Evolutionary conservation across 30 jellyfish, hydroid and myxozoan species (phyloP).

Genomic region (Hydractinia echinata): DNA sequence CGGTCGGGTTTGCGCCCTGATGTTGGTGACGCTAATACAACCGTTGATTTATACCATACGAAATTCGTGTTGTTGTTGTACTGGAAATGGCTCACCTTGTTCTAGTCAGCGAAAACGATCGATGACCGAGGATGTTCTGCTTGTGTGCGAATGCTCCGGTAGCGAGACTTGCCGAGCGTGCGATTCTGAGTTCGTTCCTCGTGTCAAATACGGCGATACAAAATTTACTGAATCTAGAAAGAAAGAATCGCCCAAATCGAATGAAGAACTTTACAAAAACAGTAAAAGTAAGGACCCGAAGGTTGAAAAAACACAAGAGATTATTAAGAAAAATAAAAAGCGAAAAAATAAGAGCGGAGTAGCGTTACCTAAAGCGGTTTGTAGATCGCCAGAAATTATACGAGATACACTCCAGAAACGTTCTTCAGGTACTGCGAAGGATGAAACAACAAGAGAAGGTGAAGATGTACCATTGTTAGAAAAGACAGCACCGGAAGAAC

Average conservation of each 20-base stretch:
- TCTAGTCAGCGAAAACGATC: background rate
- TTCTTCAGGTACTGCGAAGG: background rate
- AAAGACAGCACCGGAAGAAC: background rate
- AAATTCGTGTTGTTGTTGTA: background rate
- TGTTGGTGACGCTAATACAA: slow-evolving; percentile 7
- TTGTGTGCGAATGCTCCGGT: background rate
- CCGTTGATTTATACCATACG: slow-evolving; percentile 10
- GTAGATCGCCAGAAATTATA: background rate
- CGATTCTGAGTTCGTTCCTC: slow-evolving; percentile 3
- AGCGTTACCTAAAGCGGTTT: background rate
- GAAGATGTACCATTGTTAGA: slow-evolving; percentile 5
- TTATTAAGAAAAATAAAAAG: background rate
- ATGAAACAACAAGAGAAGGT: background rate
- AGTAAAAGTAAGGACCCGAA: background rate
- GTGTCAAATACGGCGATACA: background rate
- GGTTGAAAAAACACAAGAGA: background rate
- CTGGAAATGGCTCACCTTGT: background rate
- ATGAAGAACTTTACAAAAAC: background rate
- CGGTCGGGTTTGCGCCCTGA: slow-evolving; percentile 11
- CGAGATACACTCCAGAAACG: background rate
- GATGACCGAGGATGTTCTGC: background rate
- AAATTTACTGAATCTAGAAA: background rate
- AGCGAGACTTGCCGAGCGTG: slow-evolving; percentile 10
- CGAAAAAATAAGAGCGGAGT: background rate
- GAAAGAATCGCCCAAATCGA: background rate